These are phyloP conservation scores for Alouatta caraya DNA, from an alignment of 2,797 vertebrate species.

Conservation along the genomic window DNA sequence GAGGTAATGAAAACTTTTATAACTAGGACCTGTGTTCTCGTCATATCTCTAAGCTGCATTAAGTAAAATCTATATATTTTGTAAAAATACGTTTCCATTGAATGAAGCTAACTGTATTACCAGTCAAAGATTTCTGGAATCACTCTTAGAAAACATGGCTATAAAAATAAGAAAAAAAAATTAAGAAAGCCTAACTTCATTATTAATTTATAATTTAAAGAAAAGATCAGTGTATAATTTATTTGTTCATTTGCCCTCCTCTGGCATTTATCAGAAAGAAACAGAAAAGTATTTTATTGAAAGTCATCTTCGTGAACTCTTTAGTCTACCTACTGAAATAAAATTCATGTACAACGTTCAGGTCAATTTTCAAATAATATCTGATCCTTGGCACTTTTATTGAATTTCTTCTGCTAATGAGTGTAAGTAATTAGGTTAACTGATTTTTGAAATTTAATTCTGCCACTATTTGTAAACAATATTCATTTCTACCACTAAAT, in stretches of 20 bases:
- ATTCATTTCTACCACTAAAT: not conserved
- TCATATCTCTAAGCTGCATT: not conserved
- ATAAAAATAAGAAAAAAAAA: slow-evolving; percentile 15
- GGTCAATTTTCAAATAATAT: slow-evolving; percentile 42
- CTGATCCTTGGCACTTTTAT: not conserved
- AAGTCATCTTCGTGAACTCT: slow-evolving; percentile 21
- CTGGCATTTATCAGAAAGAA: not conserved
- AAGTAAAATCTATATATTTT: slow-evolving; percentile 28
- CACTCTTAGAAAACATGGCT: not conserved
- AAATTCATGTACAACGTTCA: slow-evolving; percentile 26
- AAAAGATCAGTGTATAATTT: not conserved
- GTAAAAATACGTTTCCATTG: not conserved
- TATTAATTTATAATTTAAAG: slow-evolving; percentile 35
- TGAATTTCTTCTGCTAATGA: slow-evolving; percentile 29
- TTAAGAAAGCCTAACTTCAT: slow-evolving; percentile 1
- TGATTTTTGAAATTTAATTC: slow-evolving; percentile 17
- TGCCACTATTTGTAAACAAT: not conserved
- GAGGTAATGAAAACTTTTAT: not conserved
- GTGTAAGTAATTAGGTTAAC: not conserved
- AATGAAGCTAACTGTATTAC: not conserved
- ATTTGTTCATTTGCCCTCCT: not conserved
- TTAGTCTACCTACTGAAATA: slow-evolving; percentile 24
- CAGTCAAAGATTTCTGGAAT: not conserved
- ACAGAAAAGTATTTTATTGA: not conserved
- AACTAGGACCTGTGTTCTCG: not conserved